Base-by-base conservation (phyloP, 2,888 invertebrate genomes). In the Neuroscelio doddi region DNA sequence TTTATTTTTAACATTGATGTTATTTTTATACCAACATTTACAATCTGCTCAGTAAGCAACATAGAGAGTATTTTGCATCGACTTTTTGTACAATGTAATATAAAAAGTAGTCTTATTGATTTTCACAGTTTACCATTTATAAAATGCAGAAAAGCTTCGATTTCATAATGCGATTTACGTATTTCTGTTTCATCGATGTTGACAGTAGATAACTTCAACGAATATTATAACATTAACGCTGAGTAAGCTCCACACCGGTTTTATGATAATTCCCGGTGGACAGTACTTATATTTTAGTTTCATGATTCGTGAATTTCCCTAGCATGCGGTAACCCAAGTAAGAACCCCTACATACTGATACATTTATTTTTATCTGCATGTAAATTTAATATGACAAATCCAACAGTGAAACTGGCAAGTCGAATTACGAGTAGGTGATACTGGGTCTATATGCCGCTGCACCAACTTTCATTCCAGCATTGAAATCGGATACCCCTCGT, bases 121-220 rank as follows among this genome's bases (percentile, higher is more conserved):
- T n/a, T n/a, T n/a, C n/a, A n/a, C n/a, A n/a, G n/a, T n/a, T n/a
- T n/a, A n/a, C n/a, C n/a, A n/a, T n/a, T n/a, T n/a, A n/a, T n/a
- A 34, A 34, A 14, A 14, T 9, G 14, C 4, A 12, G 9, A 30
- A 30, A 30, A 30, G 10, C 15, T 38, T 38, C 2, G 53, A 52
- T 39, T 56, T 14, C 27, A 51, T 62, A 57, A 57, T 52, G 56
- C 52, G 63, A 56, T 53, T 64, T 57, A 51, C 63, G 29, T 44
- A 55, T 57, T 38, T n/a, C 30, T n/a, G 42, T 15, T 30, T 41
- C 52, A 50, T 56, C 62, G 51, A 16, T 21, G 39, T 38, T 49
- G 49, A 61, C 61, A 49, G 53, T 53, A 39, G 36, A 45, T 41
- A 41, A 21, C 42, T 24, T 14, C 30, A 34, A 34, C 34, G 46